Percentiles rank a stretch among this genome's conserved stretches.
Conservation (phyloP, 1,140 invertebrate species). For the Anastrepha obliqua region DNA sequence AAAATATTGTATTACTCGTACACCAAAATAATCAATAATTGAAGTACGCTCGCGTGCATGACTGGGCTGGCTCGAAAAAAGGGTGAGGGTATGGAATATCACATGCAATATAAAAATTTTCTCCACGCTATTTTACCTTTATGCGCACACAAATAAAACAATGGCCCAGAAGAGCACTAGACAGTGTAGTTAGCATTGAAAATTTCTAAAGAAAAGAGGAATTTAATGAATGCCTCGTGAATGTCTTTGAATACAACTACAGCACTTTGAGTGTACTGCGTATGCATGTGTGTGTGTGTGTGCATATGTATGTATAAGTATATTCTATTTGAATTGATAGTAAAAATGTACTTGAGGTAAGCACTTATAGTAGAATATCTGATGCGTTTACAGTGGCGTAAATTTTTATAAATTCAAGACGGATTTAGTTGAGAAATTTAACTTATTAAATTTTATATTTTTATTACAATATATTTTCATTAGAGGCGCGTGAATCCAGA, state of each 20-base stretch:
- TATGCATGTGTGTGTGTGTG: neutral
- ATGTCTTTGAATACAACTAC: neutral
- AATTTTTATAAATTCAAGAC: no score
- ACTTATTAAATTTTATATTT: no score
- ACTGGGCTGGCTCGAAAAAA: no score
- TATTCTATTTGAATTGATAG: neutral
- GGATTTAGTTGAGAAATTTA: no score
- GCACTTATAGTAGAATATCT: no score
- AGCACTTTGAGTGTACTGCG: neutral
- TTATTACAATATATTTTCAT: no score
- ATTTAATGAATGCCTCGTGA: neutral
- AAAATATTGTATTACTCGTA: neutral
- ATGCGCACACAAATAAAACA: neutral
- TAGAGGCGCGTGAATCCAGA: no score
- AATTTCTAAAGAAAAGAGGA: neutral
- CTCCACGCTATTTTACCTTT: neutral
- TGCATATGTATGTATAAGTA: neutral
- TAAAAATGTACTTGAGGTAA: neutral
- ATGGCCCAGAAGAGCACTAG: neutral
- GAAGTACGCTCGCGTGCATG: neutral
- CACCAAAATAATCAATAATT: constrained; percentile 33
- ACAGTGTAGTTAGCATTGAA: constrained; percentile 24
- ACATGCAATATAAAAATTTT: neutral
- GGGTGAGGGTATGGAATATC: neutral
- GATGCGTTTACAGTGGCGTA: no score